Evolutionary conservation across 1,140 invertebrate genomes (phyloP).

Genomic region (Sycophila sp.): DNA sequence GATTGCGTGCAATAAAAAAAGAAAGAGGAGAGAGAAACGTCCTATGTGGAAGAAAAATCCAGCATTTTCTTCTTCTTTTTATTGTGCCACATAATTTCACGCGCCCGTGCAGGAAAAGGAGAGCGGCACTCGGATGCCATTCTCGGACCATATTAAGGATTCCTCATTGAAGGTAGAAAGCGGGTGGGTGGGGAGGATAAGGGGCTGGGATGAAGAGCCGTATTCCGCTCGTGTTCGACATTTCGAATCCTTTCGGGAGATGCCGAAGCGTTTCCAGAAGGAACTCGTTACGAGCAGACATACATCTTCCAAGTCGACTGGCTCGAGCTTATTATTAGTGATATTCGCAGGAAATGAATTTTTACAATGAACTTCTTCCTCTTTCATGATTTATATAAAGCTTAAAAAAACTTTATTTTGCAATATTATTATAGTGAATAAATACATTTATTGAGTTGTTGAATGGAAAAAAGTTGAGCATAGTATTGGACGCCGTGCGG

Average conservation of each 20-base stretch:
- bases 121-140: constrained; percentile 52
- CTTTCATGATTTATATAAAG: too few relatives aligned
- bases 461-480: too few relatives aligned
- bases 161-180: constrained; percentile 43
- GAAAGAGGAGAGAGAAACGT: too few relatives aligned
- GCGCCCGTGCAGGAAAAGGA: constrained; percentile 35
- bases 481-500: too few relatives aligned
- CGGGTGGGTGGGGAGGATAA: constrained; percentile 23
- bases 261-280: neutral
- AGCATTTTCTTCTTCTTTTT: neutral
- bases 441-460: too few relatives aligned
- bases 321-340: neutral
- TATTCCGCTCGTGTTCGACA: neutral
- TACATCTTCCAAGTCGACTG: too few relatives aligned
- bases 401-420: too few relatives aligned
- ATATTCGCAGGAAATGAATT: too few relatives aligned
- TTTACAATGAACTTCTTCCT: too few relatives aligned
- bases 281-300: neutral
- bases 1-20: too few relatives aligned
- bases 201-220: neutral
- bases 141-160: constrained; percentile 61
- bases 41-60: neutral
- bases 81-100: constrained; percentile 54
- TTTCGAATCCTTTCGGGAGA: neutral
- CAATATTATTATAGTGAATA: too few relatives aligned